Percentiles rank a stretch among this genome's conserved stretches.
Conservation (phyloP, 2,113 vertebrate genomes). For the Anthoscopus minutus region DNA sequence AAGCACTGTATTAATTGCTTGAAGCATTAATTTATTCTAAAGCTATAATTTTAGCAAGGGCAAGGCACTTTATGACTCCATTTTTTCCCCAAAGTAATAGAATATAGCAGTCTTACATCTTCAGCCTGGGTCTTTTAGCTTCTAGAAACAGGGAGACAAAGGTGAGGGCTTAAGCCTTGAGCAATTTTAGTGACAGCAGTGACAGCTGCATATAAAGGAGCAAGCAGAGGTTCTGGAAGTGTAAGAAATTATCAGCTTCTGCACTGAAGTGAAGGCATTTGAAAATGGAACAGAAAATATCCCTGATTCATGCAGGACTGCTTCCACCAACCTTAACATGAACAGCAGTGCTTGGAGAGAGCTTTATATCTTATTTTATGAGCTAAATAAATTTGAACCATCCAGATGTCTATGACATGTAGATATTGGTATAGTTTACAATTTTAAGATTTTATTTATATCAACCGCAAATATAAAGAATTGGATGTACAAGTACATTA, state of each 20-base stretch:
- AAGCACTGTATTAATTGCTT: background rate
- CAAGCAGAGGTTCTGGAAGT: background rate
- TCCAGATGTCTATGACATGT: background rate
- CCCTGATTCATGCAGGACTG: background rate
- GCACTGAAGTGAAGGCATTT: background rate
- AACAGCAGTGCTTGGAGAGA: background rate
- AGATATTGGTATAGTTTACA: background rate
- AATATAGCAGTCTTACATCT: background rate
- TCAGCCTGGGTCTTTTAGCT: background rate
- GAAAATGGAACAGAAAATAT: background rate
- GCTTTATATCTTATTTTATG: background rate
- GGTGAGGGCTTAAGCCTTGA: background rate
- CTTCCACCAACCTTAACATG: background rate
- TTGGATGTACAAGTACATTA: background rate
- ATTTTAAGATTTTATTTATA: background rate
- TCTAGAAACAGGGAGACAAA: background rate
- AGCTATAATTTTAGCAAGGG: background rate
- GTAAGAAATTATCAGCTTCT: background rate
- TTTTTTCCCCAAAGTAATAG: background rate
- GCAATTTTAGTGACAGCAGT: background rate
- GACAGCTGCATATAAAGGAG: background rate
- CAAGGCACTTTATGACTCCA: background rate
- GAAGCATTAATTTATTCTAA: constrained; percentile 1
- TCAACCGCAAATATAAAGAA: background rate
- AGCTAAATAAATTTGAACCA: background rate